Base-by-base conservation (phyloP, 2,888 invertebrate genomes). In the Trissolcus brochymenae region DNA sequence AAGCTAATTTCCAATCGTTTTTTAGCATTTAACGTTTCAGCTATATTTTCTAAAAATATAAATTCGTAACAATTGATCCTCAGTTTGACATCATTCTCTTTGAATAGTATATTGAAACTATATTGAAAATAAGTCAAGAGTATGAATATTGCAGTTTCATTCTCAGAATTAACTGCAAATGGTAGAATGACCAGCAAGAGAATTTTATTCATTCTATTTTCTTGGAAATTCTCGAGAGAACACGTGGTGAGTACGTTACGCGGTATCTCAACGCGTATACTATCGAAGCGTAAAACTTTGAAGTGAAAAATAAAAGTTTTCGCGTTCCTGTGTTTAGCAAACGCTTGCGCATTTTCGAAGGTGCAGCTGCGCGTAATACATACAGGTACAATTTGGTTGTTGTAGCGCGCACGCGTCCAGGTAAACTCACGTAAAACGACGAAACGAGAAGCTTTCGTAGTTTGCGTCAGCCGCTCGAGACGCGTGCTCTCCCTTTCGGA, bases 391-490 rank as follows among this genome's bases (percentile, higher is more conserved):
- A 76, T 76, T 76, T 76, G 35, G 66, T 73, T 40, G 53, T 50
- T 56, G 70, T 60, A 64, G 56, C 59, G 79, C 79, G 79, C 79
- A 78, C 70, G 79, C 79, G 79, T 80, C 70, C 79, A 80, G 79
- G 80, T 78, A 78, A 80, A 61, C 29, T 71, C 67, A 64, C 73
- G 60, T 76, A 71, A 80, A 80, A 76, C 71, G 73, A 76, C 67
- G 76, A 76, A 74, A 67, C 67, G 71, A 61, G 60, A 73, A 74
- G 78, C 74, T 65, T 78, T 78, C 80, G 78, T 72, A 80, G 78
- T 80, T 74, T 74, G 80, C 80, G 70, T 66, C 62, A 46, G 78
- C 80, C 78, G 78, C 60, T 80, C 68, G 78, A 71, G 73, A 64
- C 74, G 80, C 80, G 80, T 78, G 65, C 56, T 76, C 55, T 67